Conservation (phyloP, 2,888 invertebrate genomes). For the Callosobruchus maculatus region DNA sequence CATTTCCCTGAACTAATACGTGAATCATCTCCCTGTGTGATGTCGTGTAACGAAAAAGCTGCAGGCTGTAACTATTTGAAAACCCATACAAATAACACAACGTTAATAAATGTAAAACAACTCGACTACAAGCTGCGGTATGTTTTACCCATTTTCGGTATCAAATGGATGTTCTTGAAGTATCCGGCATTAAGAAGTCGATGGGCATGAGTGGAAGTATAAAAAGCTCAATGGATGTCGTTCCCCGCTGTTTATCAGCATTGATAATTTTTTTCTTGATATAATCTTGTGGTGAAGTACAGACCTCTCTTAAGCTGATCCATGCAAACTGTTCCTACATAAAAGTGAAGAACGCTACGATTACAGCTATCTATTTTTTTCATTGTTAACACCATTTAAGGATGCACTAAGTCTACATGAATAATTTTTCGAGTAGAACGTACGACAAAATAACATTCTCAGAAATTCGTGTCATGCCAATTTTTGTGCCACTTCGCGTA, state of each 20-base stretch:
- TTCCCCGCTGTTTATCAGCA: not conserved
- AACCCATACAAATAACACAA: not conserved
- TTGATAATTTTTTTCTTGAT: too few species aligned
- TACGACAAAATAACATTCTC: too few species aligned
- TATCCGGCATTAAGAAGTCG: not conserved
- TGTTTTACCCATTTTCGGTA: not conserved
- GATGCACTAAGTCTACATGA: too few species aligned
- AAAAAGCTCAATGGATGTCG: not conserved
- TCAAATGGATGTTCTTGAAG: not conserved
- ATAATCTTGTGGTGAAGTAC: too few species aligned
- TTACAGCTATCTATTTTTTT: too few species aligned
- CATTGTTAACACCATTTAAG: too few species aligned
- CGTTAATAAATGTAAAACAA: not conserved
- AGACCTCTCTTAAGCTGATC: too few species aligned
- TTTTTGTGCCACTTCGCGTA: too few species aligned
- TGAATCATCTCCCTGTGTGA: not conserved
- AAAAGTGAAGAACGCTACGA: too few species aligned
- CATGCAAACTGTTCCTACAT: too few species aligned
- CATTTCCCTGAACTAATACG: not conserved
- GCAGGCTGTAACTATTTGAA: not conserved
- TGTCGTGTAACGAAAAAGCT: not conserved
- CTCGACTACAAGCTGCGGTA: not conserved
- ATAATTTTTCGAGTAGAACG: too few species aligned
- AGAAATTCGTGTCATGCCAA: too few species aligned
- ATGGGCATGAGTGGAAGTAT: not conserved